A percentile compares a stretch with the other conserved stretches of the same genome.
These are phyloP conservation scores for Ancistrus triradiatus DNA, from an alignment of 2,113 vertebrate species.

Conservation along the genomic window DNA sequence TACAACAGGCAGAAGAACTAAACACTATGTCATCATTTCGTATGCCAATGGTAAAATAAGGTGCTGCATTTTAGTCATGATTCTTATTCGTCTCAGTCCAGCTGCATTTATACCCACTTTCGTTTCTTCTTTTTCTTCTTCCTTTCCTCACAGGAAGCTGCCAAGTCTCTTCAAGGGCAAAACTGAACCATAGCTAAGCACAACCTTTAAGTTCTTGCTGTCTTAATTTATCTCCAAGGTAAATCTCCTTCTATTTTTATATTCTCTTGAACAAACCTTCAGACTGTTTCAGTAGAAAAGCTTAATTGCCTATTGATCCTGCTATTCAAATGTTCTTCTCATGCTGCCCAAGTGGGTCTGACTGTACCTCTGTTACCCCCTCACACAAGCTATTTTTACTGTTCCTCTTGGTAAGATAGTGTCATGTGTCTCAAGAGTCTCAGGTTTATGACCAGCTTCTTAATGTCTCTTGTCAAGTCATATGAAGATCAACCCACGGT, in stretches of 20 bases:
- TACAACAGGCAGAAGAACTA: no score
- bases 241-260: no score
- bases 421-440: constrained; percentile 39
- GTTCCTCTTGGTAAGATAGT: constrained; percentile 22
- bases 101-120: not conserved
- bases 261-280: not conserved
- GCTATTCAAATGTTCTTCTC: not conserved
- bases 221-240: not conserved
- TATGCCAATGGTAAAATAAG: not conserved
- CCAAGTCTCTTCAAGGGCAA: constrained; percentile 1
- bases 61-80: not conserved
- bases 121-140: not conserved
- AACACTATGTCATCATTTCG: no score
- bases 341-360: constrained; percentile 2
- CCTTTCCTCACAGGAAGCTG: not conserved
- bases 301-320: not conserved
- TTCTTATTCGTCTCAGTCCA: not conserved
- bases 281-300: not conserved
- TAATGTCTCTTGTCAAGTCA: no score
- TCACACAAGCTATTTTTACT: constrained; percentile 38
- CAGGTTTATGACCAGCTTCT: constrained; percentile 20
- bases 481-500: no score
- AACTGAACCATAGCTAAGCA: not conserved
- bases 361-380: not conserved
- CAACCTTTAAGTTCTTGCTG: not conserved